Base-by-base conservation (phyloP, 2,888 invertebrate genomes). In the Eristalis arbustorum region DNA sequence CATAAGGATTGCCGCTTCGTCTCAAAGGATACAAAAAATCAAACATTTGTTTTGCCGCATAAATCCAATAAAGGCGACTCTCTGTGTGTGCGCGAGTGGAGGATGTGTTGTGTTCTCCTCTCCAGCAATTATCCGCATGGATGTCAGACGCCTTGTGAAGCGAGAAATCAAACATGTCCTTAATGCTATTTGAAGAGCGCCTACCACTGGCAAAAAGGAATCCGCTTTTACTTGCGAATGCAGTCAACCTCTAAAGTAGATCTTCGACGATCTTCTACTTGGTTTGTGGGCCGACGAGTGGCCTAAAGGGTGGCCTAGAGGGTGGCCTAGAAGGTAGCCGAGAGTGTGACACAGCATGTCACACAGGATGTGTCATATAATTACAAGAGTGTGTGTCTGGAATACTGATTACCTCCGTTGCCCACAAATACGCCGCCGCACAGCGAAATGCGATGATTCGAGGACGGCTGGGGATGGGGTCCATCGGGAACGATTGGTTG, bases 11-110 rank as follows among this genome's bases (percentile, higher is more conserved):
- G 61, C 18, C 49, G 25, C 25, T 25, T 1, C n/a, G n/a, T 49
- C 42, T 74, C 76, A 79, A 72, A 78, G 67, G 57, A 83, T 61
- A 59, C 42, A 83, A 71, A 79, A 77, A 75, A 78, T 66, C 83
- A 83, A 82, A 87, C 83, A 87, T 87, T 87, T 87, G 83, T 87
- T 83, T 87, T 87, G 87, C 64, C 69, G 74, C 87, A 87, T 79
- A 83, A 83, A 87, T 87, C 87, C 87, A 83, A 83, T 87, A 87
- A 87, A 75, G 63, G 74, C 78, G 78, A 85, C 77, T 77, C 72
- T 77, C n/a, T 37, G 11, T 11, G 11, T 37, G 11, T 37, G 13
- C 2, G 34, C 5, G 6, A 3, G 6, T 1, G 10, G 34, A 3
- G 1, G 34, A 34, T 37, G 13, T 37, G 37, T 37, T 37, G 23